Conservation (phyloP, 92 coral and sea anemone species). For the Umimayanthus chanpuru region DNA sequence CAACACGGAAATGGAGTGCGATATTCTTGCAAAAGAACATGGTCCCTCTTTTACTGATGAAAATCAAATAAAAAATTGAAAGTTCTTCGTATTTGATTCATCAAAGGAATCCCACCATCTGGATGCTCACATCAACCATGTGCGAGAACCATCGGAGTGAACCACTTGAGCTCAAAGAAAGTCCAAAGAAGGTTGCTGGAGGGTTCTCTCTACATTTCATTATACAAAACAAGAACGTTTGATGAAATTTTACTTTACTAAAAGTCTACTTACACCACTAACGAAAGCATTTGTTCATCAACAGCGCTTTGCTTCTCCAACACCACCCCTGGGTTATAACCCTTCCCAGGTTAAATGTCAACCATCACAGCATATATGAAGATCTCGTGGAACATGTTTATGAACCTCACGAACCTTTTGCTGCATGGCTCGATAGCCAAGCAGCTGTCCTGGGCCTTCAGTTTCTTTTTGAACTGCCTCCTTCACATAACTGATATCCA, state of each 20-base stretch:
- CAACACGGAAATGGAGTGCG: conserved; percentile 66
- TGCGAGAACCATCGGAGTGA: no score
- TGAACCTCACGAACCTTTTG: no score
- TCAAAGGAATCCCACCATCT: conserved; percentile 10
- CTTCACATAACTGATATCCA: no score
- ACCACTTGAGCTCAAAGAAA: no score
- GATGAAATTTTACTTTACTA: neutral
- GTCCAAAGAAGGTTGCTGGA: no score
- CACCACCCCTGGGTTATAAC: neutral
- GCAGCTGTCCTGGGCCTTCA: no score
- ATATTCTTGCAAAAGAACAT: conserved; percentile 69
- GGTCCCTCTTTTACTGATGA: conserved; percentile 69
- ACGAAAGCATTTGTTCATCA: conserved; percentile 2
- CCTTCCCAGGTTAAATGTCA: neutral
- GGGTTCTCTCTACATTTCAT: neutral
- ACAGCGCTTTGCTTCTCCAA: conserved; percentile 7
- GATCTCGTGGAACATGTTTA: no score
- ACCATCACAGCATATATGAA: no score
- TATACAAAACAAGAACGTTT: neutral
- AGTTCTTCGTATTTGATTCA: conserved; percentile 65
- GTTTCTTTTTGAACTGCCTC: no score
- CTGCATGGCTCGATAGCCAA: no score
- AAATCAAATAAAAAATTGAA: conserved; percentile 63
- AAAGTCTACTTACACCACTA: neutral
- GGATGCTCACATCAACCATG: neutral